Conservation (phyloP, 2,797 vertebrate species). For the Thaleichthys pacificus region DNA sequence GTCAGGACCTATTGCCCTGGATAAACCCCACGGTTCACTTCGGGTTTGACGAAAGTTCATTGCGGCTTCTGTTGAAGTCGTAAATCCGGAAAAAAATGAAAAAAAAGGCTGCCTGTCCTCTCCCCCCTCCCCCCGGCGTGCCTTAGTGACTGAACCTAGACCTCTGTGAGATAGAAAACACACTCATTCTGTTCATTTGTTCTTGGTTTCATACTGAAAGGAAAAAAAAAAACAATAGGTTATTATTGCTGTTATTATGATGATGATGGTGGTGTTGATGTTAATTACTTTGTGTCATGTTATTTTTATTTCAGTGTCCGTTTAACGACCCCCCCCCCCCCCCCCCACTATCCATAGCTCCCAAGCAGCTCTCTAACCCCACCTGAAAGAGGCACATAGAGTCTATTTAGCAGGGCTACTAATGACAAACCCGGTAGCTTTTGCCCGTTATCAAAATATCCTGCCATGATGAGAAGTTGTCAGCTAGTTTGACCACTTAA, state of each 20-base stretch:
- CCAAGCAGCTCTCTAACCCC: slow-evolving; percentile 51
- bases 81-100: slow-evolving; percentile 11
- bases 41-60: slow-evolving; percentile 32
- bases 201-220: slow-evolving; percentile 64
- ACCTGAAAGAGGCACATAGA: slow-evolving; percentile 29
- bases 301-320: slow-evolving; percentile 61
- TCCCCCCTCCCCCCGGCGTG: slow-evolving; percentile 20
- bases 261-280: slow-evolving; percentile 21
- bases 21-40: slow-evolving; percentile 35
- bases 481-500: slow-evolving; percentile 31
- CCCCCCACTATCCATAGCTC: slow-evolving; percentile 63
- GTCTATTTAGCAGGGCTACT: slow-evolving; percentile 11
- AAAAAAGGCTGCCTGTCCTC: slow-evolving; percentile 46
- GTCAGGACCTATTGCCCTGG: slow-evolving; percentile 19
- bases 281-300: slow-evolving; percentile 27
- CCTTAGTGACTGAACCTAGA: slow-evolving; percentile 31
- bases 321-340: neutral
- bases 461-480: slow-evolving; percentile 24
- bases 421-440: slow-evolving; percentile 1
- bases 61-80: slow-evolving; percentile 40
- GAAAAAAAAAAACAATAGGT: slow-evolving; percentile 56
- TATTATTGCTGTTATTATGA: slow-evolving; percentile 47
- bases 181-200: slow-evolving; percentile 45
- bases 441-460: neutral
- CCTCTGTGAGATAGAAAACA: slow-evolving; percentile 53